Conservation (phyloP, 2,113 vertebrate species). For the Diadophis punctatus region DNA sequence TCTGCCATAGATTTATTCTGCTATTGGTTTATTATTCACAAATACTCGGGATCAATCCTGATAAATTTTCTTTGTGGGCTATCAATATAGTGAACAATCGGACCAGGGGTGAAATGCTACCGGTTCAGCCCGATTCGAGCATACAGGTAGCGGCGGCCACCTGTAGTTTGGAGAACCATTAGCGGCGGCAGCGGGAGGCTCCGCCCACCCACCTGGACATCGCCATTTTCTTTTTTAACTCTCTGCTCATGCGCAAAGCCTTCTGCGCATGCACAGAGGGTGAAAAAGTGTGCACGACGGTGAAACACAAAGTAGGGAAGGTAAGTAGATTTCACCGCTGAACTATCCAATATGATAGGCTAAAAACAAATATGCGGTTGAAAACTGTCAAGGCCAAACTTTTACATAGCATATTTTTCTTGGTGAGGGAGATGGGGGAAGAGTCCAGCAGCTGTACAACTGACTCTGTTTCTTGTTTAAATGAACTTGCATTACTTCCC, state of each 20-base stretch:
- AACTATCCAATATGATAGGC: neutral
- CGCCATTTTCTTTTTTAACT: too few species aligned
- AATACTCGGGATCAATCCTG: neutral
- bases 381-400: constrained; percentile 13
- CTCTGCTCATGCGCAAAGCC: too few species aligned
- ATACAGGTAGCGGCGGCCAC: too few species aligned
- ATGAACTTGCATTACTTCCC: constrained; percentile 11
- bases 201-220: too few species aligned
- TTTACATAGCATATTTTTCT: neutral
- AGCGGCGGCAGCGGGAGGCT: too few species aligned
- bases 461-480: constrained; percentile 20
- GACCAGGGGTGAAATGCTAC: too few species aligned
- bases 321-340: too few species aligned
- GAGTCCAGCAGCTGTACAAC: neutral
- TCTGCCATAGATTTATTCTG: neutral
- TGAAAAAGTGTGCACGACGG: too few species aligned
- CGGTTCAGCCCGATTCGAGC: too few species aligned
- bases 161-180: too few species aligned
- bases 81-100: constrained; percentile 2
- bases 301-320: too few species aligned
- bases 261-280: too few species aligned
- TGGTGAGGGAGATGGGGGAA: neutral
- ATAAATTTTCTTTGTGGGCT: constrained; percentile 17
- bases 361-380: neutral
- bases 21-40: neutral